A percentile compares a stretch with the other conserved stretches of the same genome.
phyloP scores from a whole-genome alignment of 2,113 vertebrate species.

The Trichomycterus rosablanca region DNA sequence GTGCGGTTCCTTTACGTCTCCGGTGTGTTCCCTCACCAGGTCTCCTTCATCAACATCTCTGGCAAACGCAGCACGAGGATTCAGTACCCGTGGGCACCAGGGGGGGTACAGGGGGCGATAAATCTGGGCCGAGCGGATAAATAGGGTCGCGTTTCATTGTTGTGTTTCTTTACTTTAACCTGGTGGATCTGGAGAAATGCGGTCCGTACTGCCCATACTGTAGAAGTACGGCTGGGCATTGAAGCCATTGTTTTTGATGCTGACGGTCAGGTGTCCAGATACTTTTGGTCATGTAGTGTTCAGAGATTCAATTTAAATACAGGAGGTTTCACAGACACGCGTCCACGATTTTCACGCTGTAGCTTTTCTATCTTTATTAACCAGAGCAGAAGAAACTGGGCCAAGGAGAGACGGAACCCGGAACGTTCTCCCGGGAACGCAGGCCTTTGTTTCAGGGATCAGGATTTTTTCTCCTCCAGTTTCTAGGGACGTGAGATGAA shows the following conservation, averaged over 20 bases:
- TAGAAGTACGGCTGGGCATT: no score
- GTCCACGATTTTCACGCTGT: conserved; percentile 36
- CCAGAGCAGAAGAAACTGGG: conserved; percentile 58
- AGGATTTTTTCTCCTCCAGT: conserved; percentile 41
- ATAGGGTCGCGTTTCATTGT: conserved; percentile 67
- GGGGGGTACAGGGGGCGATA: conserved; percentile 58
- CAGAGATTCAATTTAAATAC: conserved; percentile 13
- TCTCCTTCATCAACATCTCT: conserved; percentile 59
- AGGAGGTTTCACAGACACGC: not conserved
- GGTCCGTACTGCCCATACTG: conserved; percentile 56
- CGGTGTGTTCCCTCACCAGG: conserved; percentile 13
- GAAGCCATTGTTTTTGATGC: conserved; percentile 42
- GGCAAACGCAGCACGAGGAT: conserved; percentile 59
- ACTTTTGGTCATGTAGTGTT: conserved; percentile 1
- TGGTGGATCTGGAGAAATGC: conserved; percentile 60
- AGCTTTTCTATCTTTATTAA: conserved; percentile 46
- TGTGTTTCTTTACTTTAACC: conserved; percentile 64
- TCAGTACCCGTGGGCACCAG: conserved; percentile 55
- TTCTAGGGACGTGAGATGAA: no score
- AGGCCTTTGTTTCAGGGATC: conserved; percentile 57
- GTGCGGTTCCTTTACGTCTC: conserved; percentile 21
- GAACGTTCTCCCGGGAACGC: conserved; percentile 55
- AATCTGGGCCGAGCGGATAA: conserved; percentile 67
- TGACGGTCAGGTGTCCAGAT: not conserved
- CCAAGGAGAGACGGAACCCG: conserved; percentile 54